These are phyloP conservation scores for Elymnias hypermnestra DNA, from an alignment of 1,140 invertebrate species.

Conservation along the genomic window DNA sequence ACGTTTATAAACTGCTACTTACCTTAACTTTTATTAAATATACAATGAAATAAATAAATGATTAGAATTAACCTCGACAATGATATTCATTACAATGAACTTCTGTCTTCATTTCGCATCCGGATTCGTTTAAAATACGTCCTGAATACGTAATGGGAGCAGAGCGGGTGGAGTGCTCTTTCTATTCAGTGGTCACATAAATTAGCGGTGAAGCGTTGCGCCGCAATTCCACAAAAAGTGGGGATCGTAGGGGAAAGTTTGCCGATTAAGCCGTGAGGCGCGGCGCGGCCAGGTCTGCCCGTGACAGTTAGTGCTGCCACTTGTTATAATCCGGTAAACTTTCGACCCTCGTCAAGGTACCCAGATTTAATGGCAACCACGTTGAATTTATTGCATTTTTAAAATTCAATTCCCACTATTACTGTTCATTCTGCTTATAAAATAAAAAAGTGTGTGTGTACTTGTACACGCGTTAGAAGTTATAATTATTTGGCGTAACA, in stretches of 20 bases:
- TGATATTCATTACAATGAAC: no score
- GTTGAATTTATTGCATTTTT: slow-evolving; percentile 5
- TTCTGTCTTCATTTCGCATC: no score
- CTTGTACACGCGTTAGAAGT: no score
- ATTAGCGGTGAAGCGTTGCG: slow-evolving; percentile 52
- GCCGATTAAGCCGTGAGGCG: slow-evolving; percentile 70
- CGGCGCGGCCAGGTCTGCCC: slow-evolving; percentile 63
- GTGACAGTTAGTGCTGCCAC: slow-evolving; percentile 70
- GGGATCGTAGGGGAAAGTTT: slow-evolving; percentile 69
- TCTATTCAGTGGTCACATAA: slow-evolving; percentile 63
- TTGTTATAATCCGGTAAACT: slow-evolving; percentile 72
- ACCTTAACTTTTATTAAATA: no score
- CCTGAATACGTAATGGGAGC: slow-evolving; percentile 63
- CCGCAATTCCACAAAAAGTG: slow-evolving; percentile 70
- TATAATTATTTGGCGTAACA: no score
- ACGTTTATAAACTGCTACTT: no score
- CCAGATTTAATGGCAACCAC: slow-evolving; percentile 56
- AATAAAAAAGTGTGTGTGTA: no score
- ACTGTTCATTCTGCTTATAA: no score
- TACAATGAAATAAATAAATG: no score
- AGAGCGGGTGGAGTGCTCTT: slow-evolving; percentile 47
- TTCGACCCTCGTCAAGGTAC: slow-evolving; percentile 69
- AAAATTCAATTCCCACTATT: no score
- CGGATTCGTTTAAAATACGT: slow-evolving; percentile 50
- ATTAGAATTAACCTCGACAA: no score